phyloP scores from a whole-genome alignment of 2,888 invertebrate species.

The Hirtodrosophila histrioides region DNA sequence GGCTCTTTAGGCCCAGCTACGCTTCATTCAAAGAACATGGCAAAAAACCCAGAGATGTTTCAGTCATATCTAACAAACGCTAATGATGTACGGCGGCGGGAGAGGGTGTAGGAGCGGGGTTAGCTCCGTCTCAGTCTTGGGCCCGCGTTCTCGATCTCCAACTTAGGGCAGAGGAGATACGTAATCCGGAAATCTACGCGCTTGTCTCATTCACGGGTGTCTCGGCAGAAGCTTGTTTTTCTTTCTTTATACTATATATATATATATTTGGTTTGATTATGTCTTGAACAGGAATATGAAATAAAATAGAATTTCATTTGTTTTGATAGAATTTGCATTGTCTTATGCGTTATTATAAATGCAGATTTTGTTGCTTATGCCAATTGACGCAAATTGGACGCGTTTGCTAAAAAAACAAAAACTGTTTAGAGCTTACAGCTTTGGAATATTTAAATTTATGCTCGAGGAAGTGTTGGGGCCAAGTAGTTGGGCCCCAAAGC shows the following conservation, averaged over 20 bases:
- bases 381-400: slow-evolving; percentile 68
- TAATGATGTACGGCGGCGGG: background rate
- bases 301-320: slow-evolving; percentile 43
- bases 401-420: slow-evolving; percentile 5
- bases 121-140: slow-evolving; percentile 4
- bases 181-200: slow-evolving; percentile 70
- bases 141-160: slow-evolving; percentile 7
- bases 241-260: background rate
- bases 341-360: slow-evolving; percentile 55
- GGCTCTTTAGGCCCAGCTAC: slow-evolving; percentile 4
- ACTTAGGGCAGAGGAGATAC: slow-evolving; percentile 8
- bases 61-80: slow-evolving; percentile 50
- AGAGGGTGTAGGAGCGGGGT: background rate
- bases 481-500: slow-evolving; percentile 14
- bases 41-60: slow-evolving; percentile 71
- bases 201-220: slow-evolving; percentile 57
- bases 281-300: slow-evolving; percentile 52
- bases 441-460: slow-evolving; percentile 60
- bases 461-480: slow-evolving; percentile 50
- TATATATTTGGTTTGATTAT: slow-evolving; percentile 1
- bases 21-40: slow-evolving; percentile 69
- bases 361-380: slow-evolving; percentile 31
- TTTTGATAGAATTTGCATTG: slow-evolving; percentile 61
- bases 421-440: slow-evolving; percentile 33
- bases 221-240: slow-evolving; percentile 27